These are phyloP conservation scores for Macrocentrus cingulum DNA, from an alignment of 1,140 invertebrate genomes.

Conservation along the genomic window DNA sequence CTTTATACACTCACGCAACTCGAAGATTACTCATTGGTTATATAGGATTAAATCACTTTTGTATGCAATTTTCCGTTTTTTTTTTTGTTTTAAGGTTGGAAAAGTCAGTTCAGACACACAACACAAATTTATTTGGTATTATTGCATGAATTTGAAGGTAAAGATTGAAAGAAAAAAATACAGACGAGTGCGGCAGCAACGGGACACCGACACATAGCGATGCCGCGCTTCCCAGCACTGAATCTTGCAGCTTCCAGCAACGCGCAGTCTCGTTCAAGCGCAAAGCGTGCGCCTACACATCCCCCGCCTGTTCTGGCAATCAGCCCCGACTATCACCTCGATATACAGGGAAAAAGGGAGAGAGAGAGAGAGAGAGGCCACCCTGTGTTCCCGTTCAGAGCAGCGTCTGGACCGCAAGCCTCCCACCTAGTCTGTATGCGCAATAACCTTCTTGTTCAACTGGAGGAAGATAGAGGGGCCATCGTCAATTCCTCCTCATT, in stretches of 20 bases:
- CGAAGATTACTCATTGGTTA: too few relatives aligned
- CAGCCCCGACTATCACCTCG: slow-evolving; percentile 8
- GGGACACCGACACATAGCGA: slow-evolving; percentile 52
- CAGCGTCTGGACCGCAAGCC: slow-evolving; percentile 1
- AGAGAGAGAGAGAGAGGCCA: not conserved
- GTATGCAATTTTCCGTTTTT: too few relatives aligned
- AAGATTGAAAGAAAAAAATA: slow-evolving; percentile 30
- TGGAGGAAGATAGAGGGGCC: not conserved
- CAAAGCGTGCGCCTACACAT: slow-evolving; percentile 51
- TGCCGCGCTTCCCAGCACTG: slow-evolving; percentile 54
- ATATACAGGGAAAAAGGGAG: not conserved
- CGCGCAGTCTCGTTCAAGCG: slow-evolving; percentile 51
- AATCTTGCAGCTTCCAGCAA: slow-evolving; percentile 33
- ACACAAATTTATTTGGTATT: too few relatives aligned
- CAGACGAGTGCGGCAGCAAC: slow-evolving; percentile 41
- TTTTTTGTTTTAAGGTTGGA: too few relatives aligned
- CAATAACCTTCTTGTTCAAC: not conserved
- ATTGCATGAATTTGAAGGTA: not conserved
- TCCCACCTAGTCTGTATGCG: not conserved
- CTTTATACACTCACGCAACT: too few relatives aligned
- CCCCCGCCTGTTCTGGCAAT: slow-evolving; percentile 20
- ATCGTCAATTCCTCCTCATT: too few relatives aligned
- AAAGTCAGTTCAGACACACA: too few relatives aligned
- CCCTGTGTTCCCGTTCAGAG: not conserved
- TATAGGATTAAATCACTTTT: too few relatives aligned